These are phyloP conservation scores for Phainopepla nitens DNA, from an alignment of 2,113 vertebrate species.

Conservation along the genomic window DNA sequence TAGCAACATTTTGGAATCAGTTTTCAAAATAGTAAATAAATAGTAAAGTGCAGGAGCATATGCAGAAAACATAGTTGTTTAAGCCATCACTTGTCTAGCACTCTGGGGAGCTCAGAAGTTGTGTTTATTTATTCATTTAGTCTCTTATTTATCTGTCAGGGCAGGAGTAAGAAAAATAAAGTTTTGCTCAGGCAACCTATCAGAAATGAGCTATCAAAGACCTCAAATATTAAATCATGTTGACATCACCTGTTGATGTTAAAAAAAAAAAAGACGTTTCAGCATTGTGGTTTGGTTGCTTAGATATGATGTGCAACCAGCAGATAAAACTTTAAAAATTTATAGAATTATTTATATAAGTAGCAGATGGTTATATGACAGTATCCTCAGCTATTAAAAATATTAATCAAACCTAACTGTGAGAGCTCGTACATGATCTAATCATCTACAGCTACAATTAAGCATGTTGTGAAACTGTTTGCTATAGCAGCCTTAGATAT, in stretches of 20 bases:
- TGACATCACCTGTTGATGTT: not conserved
- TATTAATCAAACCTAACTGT: not conserved
- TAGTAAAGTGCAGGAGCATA: not conserved
- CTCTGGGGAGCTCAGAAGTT: not conserved
- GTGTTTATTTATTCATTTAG: fast-evolving
- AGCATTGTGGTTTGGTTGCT: not conserved
- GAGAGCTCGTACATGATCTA: not conserved
- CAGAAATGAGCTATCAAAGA: not conserved
- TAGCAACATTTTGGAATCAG: not conserved
- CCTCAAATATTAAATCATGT: not conserved
- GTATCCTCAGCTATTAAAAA: not conserved
- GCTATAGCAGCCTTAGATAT: not conserved
- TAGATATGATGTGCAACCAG: not conserved
- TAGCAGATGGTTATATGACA: not conserved
- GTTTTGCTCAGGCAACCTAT: not conserved
- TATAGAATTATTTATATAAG: not conserved
- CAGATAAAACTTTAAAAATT: not conserved
- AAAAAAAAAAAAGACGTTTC: not conserved
- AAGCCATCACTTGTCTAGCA: not conserved
- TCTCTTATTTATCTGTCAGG: not conserved
- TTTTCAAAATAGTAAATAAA: not conserved
- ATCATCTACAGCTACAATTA: not conserved
- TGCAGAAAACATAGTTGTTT: not conserved
- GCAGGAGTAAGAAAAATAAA: not conserved
- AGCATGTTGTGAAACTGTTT: not conserved